Evolutionary conservation across 1,140 invertebrate genomes (phyloP).

Genomic region (Temnothorax nylanderi): DNA sequence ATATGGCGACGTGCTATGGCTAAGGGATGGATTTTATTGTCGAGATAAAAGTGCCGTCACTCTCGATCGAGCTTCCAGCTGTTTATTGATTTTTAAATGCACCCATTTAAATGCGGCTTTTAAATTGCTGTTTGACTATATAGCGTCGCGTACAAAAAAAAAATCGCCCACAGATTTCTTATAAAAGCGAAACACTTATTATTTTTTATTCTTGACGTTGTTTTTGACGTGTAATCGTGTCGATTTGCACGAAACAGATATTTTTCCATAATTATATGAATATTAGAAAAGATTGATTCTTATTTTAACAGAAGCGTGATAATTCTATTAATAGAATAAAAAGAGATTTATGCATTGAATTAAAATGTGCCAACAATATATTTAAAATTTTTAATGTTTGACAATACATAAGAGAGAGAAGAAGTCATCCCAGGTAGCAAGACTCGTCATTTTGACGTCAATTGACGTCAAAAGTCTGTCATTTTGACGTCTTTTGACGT

Average conservation of each 20-base stretch:
- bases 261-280: not conserved
- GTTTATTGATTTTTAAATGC: not conserved
- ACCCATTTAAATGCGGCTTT: not conserved
- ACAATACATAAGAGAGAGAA: slow-evolving; percentile 11
- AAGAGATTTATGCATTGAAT: not conserved
- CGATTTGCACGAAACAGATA: not conserved
- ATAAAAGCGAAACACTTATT: not conserved
- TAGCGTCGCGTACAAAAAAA: not conserved
- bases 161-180: not conserved
- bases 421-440: too few relatives aligned
- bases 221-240: not conserved
- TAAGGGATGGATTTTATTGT: slow-evolving; percentile 17
- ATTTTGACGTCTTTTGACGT: too few relatives aligned
- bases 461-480: too few relatives aligned
- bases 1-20: not conserved
- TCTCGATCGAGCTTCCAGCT: not conserved
- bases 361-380: not conserved
- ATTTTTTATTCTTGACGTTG: not conserved
- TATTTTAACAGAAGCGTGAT: not conserved
- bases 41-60: not conserved
- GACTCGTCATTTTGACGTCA: too few relatives aligned
- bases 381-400: not conserved
- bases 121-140: not conserved
- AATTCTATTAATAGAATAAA: not conserved
- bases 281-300: not conserved